Conservation (phyloP, 2,113 vertebrate species). For the Tetrax tetrax region DNA sequence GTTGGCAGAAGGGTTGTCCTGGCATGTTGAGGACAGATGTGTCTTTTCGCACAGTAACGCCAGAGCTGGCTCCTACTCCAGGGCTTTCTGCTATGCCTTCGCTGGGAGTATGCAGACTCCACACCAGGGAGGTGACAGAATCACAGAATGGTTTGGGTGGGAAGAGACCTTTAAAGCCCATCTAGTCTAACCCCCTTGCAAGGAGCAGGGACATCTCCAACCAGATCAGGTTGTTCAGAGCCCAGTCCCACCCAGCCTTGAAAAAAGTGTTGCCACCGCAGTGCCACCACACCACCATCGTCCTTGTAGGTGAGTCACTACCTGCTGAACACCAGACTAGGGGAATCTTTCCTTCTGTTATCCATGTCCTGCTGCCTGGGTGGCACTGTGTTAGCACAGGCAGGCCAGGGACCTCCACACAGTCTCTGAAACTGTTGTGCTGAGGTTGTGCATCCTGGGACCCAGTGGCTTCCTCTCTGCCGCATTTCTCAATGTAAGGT, state of each 20-base stretch:
- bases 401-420: not conserved
- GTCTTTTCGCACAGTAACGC: rapidly evolving
- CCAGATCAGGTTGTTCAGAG: too few relatives aligned
- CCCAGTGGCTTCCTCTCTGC: not conserved
- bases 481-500: not conserved
- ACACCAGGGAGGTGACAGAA: not conserved
- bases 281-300: not conserved
- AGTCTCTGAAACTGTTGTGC: not conserved
- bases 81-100: not conserved
- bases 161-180: too few relatives aligned
- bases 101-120: rapidly evolving
- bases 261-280: too few relatives aligned
- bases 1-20: not conserved
- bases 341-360: not conserved
- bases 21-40: not conserved
- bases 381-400: not conserved
- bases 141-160: too few relatives aligned
- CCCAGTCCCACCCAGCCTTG: too few relatives aligned
- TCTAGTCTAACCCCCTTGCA: too few relatives aligned
- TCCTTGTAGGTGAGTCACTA: not conserved
- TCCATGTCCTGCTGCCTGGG: not conserved
- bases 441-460: not conserved
- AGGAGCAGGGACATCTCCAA: too few relatives aligned
- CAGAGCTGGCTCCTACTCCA: not conserved
- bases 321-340: not conserved